phyloP scores from a whole-genome alignment of 2,113 vertebrate genomes.

The Seriola dumerili region DNA sequence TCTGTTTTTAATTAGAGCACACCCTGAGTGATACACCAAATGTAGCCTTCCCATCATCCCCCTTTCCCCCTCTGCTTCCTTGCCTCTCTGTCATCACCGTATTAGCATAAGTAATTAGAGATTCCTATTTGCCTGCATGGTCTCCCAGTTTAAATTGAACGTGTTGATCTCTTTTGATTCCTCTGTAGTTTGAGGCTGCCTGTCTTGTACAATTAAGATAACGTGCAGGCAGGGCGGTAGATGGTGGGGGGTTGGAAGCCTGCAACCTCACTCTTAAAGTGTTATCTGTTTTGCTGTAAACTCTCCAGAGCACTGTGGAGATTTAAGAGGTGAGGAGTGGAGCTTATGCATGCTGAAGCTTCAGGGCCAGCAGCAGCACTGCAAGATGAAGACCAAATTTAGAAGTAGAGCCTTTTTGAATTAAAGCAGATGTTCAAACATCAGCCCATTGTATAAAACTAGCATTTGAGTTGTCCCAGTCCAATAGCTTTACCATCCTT shows the following conservation, averaged over 20 bases:
- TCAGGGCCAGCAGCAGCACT: slow-evolving; percentile 36
- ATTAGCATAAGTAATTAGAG: slow-evolving; percentile 86
- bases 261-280: slow-evolving; percentile 52
- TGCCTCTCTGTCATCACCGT: slow-evolving; percentile 56
- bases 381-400: slow-evolving; percentile 51
- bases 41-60: slow-evolving; percentile 44
- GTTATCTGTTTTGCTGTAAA: slow-evolving; percentile 72
- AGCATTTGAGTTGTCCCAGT: neutral
- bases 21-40: slow-evolving; percentile 74
- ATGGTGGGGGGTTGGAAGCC: slow-evolving; percentile 53
- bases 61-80: slow-evolving; percentile 34
- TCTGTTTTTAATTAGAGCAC: slow-evolving; percentile 84
- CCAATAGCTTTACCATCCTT: slow-evolving; percentile 12
- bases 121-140: slow-evolving; percentile 74
- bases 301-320: slow-evolving; percentile 68
- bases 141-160: slow-evolving; percentile 78
- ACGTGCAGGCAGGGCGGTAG: slow-evolving; percentile 56
- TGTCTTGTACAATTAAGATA: slow-evolving; percentile 86
- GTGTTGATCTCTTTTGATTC: slow-evolving; percentile 82
- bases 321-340: slow-evolving; percentile 55
- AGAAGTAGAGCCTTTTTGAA: slow-evolving; percentile 26
- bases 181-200: slow-evolving; percentile 77
- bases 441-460: slow-evolving; percentile 16
- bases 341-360: slow-evolving; percentile 51
- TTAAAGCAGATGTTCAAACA: slow-evolving; percentile 12